Percentiles rank a stretch among this genome's conserved stretches.
These are phyloP conservation scores for Hydrocynus forskahlii DNA, from an alignment of 2,797 vertebrate genomes.

Conservation along the genomic window DNA sequence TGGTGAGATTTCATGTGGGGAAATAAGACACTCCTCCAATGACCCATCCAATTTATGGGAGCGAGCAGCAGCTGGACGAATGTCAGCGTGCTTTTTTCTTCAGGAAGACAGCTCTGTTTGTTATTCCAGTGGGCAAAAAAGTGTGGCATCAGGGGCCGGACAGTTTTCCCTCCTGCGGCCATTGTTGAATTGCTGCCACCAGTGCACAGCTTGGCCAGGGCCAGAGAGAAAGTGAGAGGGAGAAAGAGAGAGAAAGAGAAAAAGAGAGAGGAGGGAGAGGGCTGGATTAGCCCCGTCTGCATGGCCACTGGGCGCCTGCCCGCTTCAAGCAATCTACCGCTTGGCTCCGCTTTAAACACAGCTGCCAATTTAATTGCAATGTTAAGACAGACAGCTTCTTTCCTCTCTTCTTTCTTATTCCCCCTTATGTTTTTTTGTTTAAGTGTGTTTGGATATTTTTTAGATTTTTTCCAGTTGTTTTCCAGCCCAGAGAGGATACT, in stretches of 20 bases:
- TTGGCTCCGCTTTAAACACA: slow-evolving; percentile 55
- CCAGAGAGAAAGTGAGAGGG: slow-evolving; percentile 33
- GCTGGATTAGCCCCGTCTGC: slow-evolving; percentile 53
- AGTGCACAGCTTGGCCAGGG: slow-evolving; percentile 45
- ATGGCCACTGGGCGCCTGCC: slow-evolving; percentile 50
- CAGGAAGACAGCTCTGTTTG: slow-evolving; percentile 54
- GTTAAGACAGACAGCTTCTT: slow-evolving; percentile 58
- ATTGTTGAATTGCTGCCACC: slow-evolving; percentile 55
- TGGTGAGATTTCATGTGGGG: slow-evolving; percentile 57
- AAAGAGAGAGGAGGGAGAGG: slow-evolving; percentile 16
- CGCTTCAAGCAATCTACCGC: slow-evolving; percentile 42
- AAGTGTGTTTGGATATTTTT: slow-evolving; percentile 3
- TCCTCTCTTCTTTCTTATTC: slow-evolving; percentile 23
- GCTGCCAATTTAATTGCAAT: slow-evolving; percentile 61
- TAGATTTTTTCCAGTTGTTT: slow-evolving; percentile 27
- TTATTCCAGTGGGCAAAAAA: slow-evolving; percentile 51
- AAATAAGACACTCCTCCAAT: slow-evolving; percentile 63
- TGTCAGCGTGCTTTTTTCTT: slow-evolving; percentile 65
- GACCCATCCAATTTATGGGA: slow-evolving; percentile 66
- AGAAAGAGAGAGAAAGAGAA: not conserved
- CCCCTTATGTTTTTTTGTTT: slow-evolving; percentile 20
- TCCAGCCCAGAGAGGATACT: slow-evolving; percentile 19
- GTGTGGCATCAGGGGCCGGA: slow-evolving; percentile 42
- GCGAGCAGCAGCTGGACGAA: slow-evolving; percentile 61
- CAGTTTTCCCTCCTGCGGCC: slow-evolving; percentile 50